Conservation (phyloP, 2,113 vertebrate species). For the Crocuta crocuta region DNA sequence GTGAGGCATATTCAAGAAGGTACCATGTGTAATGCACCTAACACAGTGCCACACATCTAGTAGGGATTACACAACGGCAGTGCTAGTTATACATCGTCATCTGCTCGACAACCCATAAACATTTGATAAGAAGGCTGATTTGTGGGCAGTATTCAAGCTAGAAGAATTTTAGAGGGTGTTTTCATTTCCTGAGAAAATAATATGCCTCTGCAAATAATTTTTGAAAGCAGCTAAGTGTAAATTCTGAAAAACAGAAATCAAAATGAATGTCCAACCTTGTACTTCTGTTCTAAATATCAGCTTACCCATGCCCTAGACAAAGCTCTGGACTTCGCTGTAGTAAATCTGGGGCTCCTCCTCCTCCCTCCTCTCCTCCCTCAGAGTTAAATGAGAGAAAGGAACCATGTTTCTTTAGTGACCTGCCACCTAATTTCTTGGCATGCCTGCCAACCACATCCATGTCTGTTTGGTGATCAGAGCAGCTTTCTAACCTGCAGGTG, state of each 20-base stretch:
- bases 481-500: not conserved
- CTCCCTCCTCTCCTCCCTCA: not conserved
- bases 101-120: not conserved
- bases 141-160: not conserved
- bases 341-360: not conserved
- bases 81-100: not conserved
- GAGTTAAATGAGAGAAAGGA: not conserved
- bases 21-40: not conserved
- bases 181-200: constrained; percentile 40
- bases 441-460: not conserved
- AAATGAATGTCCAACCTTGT: not conserved
- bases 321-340: not conserved
- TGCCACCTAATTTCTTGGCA: too few relatives aligned
- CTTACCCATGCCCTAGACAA: not conserved
- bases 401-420: not conserved
- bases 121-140: not conserved
- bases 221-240: not conserved
- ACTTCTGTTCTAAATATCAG: not conserved
- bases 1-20: not conserved
- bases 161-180: not conserved
- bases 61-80: not conserved
- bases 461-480: not conserved
- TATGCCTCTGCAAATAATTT: not conserved
- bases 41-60: too few relatives aligned
- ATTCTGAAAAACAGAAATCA: constrained; percentile 35